These are phyloP conservation scores for Dolichallabes microphthalmus DNA, from an alignment of 2,113 vertebrate genomes.

Conservation along the genomic window DNA sequence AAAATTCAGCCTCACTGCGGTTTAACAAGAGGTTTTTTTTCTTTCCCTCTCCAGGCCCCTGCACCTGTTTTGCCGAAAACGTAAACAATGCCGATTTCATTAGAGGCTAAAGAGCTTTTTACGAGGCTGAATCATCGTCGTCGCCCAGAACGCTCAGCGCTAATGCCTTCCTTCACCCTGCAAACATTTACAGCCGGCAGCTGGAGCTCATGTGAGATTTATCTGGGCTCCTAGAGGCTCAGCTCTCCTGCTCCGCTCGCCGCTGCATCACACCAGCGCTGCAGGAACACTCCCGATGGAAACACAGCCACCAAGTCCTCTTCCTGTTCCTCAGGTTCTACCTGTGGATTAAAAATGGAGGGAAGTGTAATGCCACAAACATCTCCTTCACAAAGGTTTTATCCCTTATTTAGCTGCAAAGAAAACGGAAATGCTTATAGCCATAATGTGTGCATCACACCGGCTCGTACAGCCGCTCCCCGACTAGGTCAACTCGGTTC, in stretches of 20 bases:
- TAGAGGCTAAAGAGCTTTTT: constrained; percentile 41
- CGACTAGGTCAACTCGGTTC: no score
- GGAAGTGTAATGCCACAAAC: background rate
- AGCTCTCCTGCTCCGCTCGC: background rate
- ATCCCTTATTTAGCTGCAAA: background rate
- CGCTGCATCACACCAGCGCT: background rate
- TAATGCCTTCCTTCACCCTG: constrained; percentile 35
- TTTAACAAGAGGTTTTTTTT: constrained; percentile 30
- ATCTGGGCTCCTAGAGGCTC: background rate
- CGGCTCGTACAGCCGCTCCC: no score
- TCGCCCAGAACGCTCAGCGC: constrained; percentile 2
- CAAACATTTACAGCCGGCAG: constrained; percentile 36
- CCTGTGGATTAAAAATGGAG: background rate
- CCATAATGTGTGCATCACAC: background rate
- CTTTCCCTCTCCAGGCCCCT: background rate
- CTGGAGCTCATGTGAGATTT: constrained; percentile 27
- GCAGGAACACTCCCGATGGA: background rate
- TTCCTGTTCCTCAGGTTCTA: background rate
- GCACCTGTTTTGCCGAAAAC: constrained; percentile 41
- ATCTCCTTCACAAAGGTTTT: background rate
- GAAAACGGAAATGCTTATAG: background rate
- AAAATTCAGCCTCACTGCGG: constrained; percentile 38
- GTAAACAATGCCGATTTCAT: constrained; percentile 40
- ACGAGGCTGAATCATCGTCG: constrained; percentile 38
- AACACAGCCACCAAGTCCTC: background rate